phyloP scores from a whole-genome alignment of 2,113 vertebrate species.

The Brachypodius melanocephalos region DNA sequence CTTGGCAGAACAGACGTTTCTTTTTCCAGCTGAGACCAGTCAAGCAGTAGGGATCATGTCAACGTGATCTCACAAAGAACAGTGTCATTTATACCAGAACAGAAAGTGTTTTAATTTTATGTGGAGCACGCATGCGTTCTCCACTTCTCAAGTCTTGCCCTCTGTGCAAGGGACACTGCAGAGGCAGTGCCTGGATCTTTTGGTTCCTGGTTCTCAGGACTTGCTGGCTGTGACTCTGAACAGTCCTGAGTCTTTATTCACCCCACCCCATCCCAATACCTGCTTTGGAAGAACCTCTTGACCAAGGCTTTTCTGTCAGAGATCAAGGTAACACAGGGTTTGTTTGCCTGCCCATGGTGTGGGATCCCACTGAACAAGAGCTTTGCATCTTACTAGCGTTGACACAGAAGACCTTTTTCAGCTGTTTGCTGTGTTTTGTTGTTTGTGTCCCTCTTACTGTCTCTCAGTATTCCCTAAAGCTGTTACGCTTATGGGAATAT shows the following conservation, averaged over 20 bases:
- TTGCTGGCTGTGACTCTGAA: not conserved
- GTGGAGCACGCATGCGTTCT: rapidly evolving
- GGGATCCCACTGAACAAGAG: not conserved
- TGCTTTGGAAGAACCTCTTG: not conserved
- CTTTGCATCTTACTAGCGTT: rapidly evolving
- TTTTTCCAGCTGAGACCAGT: not conserved
- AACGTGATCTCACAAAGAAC: not conserved
- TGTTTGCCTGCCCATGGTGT: rapidly evolving
- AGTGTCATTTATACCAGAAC: not conserved
- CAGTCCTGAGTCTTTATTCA: not conserved
- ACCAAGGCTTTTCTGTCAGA: not conserved
- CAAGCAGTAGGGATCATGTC: not conserved
- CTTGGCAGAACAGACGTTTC: not conserved
- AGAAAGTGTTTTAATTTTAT: not conserved
- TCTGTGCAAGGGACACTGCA: not conserved
- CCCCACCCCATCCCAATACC: too few species aligned
- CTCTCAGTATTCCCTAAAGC: not conserved
- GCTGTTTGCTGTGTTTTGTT: not conserved
- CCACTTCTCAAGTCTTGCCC: not conserved
- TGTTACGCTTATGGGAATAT: not conserved
- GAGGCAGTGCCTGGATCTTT: not conserved
- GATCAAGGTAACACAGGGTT: not conserved
- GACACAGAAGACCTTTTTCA: not conserved
- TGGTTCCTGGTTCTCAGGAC: not conserved
- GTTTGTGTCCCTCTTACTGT: not conserved